Evolutionary conservation across 2,113 vertebrate species (phyloP).

Genomic region (Uria lomvia): DNA sequence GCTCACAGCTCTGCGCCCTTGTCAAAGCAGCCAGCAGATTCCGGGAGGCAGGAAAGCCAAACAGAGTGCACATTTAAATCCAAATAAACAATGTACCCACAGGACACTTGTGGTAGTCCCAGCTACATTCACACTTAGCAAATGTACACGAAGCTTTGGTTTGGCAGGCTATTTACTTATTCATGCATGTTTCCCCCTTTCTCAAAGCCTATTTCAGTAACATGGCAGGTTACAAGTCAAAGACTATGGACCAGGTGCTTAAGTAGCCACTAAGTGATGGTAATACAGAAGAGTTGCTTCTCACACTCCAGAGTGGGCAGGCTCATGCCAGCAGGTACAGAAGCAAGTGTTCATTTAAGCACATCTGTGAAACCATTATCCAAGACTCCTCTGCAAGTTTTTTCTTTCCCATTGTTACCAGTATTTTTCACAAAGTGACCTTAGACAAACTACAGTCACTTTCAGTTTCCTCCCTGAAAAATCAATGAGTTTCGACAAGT

Average conservation of each 20-base stretch:
- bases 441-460: background rate
- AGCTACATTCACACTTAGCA: background rate
- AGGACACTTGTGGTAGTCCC: background rate
- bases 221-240: background rate
- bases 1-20: background rate
- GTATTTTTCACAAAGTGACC: background rate
- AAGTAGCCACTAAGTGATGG: background rate
- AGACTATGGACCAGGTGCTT: background rate
- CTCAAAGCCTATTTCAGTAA: background rate
- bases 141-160: background rate
- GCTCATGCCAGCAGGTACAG: background rate
- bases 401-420: background rate
- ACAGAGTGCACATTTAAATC: background rate
- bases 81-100: background rate
- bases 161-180: background rate
- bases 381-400: background rate
- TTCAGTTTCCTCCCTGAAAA: background rate
- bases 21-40: background rate
- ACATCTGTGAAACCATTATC: background rate
- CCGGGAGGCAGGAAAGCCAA: background rate
- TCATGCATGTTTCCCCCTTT: background rate
- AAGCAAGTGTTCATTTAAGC: background rate
- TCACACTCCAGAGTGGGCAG: background rate
- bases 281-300: background rate
- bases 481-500: background rate